These are phyloP conservation scores for Choreutis nemorana DNA, from an alignment of 2,888 invertebrate species.

Conservation along the genomic window DNA sequence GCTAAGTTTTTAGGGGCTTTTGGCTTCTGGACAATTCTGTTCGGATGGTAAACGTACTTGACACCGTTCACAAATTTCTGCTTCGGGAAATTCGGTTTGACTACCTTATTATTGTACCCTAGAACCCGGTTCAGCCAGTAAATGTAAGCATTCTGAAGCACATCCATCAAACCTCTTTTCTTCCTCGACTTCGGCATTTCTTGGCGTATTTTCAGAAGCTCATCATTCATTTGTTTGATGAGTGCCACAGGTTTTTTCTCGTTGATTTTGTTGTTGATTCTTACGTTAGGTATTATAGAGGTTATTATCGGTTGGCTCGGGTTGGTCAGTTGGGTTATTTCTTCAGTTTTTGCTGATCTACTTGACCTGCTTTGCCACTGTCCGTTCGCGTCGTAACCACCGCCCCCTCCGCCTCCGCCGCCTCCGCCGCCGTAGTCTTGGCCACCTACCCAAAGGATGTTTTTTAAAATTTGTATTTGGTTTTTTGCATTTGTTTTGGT, in stretches of 20 bases:
- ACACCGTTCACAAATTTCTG: conserved; percentile 43
- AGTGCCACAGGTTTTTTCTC: conserved; percentile 10
- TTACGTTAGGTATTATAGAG: conserved; percentile 25
- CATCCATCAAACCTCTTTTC: conserved; percentile 37
- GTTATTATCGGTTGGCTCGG: conserved; percentile 24
- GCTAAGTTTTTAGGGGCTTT: conserved; percentile 32
- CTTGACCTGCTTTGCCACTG: conserved; percentile 57
- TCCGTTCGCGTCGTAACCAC: conserved; percentile 51
- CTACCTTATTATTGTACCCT: conserved; percentile 25
- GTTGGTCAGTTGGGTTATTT: conserved; percentile 12
- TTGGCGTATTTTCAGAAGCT: conserved; percentile 14
- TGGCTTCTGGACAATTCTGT: conserved; percentile 21
- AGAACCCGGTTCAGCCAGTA: conserved; percentile 41
- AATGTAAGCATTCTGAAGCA: conserved; percentile 36
- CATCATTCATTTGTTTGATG: conserved; percentile 16
- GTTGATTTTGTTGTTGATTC: conserved; percentile 18
- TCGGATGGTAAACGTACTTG: conserved; percentile 42
- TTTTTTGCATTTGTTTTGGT: conserved; percentile 7
- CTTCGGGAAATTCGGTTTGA: conserved; percentile 23
- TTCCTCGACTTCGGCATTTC: conserved; percentile 23
- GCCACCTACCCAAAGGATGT: conserved; percentile 1
- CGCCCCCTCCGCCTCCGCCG: conserved; percentile 41
- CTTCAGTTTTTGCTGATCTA: conserved; percentile 16
- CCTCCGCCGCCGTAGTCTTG: no score
- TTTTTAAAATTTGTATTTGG: conserved; percentile 2